Evolutionary conservation across 2,113 vertebrate species (phyloP).

Genomic region (Tetrax tetrax): DNA sequence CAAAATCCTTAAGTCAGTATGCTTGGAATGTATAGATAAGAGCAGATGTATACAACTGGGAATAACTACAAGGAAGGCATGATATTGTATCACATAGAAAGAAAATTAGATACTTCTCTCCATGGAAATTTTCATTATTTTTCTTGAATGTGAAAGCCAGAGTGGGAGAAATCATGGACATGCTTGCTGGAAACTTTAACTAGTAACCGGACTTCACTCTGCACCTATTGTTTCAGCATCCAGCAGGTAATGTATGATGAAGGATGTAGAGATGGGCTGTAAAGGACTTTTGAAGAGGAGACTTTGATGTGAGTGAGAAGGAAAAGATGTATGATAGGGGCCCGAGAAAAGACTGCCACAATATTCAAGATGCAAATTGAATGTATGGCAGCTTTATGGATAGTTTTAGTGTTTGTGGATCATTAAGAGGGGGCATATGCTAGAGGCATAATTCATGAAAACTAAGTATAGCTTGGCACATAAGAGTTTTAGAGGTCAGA

Average conservation of each 20-base stretch:
- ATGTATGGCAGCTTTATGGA: not conserved
- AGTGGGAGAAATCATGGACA: not conserved
- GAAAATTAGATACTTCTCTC: not conserved
- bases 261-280: not conserved
- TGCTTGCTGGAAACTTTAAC: not conserved
- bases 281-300: not conserved
- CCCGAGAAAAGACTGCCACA: not conserved
- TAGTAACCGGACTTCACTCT: not conserved
- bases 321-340: not conserved
- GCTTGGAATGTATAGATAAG: not conserved
- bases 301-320: not conserved
- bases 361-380: not conserved
- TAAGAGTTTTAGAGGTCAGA: not conserved
- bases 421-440: not conserved
- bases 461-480: slow-evolving; percentile 6
- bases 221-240: not conserved
- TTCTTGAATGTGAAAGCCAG: not conserved
- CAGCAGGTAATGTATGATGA: not conserved
- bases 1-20: not conserved
- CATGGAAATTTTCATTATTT: not conserved
- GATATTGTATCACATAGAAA: not conserved
- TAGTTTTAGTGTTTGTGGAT: not conserved
- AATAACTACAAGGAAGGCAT: not conserved
- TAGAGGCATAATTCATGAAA: slow-evolving; percentile 8
- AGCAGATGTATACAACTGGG: not conserved